These are phyloP conservation scores for Aspidiotus rigidus DNA, from an alignment of 2,888 invertebrate species.

Conservation along the genomic window DNA sequence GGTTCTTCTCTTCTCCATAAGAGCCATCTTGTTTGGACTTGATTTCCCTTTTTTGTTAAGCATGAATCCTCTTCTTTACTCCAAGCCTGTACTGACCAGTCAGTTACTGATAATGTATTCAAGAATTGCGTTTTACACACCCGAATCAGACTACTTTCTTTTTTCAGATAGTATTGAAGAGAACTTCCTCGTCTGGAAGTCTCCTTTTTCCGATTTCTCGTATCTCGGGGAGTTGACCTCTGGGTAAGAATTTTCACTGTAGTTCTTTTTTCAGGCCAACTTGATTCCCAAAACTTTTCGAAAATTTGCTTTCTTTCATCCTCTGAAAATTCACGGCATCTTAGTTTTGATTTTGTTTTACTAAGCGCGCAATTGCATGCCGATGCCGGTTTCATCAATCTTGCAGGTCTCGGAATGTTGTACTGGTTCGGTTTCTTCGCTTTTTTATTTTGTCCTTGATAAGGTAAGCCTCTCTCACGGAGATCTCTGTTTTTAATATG, in stretches of 20 bases:
- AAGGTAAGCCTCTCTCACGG: neutral
- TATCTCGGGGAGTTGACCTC: neutral
- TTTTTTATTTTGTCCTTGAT: neutral
- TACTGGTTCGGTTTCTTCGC: neutral
- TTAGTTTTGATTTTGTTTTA: conserved; percentile 2
- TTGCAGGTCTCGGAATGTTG: neutral
- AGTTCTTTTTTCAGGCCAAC: neutral
- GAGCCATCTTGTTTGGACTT: neutral
- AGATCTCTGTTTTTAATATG: neutral
- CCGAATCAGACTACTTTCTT: conserved; percentile 2
- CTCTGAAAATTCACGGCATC: conserved; percentile 9
- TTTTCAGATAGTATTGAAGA: conserved; percentile 3
- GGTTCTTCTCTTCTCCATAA: neutral
- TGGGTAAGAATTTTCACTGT: conserved; percentile 1
- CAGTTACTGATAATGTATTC: conserved; percentile 16
- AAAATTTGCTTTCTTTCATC: neutral
- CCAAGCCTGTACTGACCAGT: conserved; percentile 22
- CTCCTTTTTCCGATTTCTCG: neutral
- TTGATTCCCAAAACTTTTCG: neutral
- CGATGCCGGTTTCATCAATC: neutral
- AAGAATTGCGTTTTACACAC: conserved; percentile 22
- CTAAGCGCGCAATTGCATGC: neutral
- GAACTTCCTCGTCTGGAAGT: neutral
- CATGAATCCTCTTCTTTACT: neutral
- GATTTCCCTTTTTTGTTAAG: neutral